Base-by-base conservation (phyloP, 1,140 invertebrate genomes). In the Chironomus tepperi region DNA sequence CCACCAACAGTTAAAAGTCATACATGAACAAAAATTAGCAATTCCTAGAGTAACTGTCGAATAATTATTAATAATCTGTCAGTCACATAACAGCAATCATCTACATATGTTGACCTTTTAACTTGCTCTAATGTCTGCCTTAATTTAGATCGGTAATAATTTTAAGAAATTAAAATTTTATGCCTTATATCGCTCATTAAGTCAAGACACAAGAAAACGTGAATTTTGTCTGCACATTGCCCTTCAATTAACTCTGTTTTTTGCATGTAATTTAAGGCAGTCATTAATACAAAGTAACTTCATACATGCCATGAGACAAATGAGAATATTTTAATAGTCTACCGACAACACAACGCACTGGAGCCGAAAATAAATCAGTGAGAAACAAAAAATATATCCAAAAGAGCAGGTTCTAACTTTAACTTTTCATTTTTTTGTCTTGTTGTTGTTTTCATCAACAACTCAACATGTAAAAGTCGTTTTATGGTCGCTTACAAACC, bases 171-270 rank as follows among this genome's bases (percentile, higher is more conserved):
- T 15, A 57, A 57, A 8, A 57, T n/a, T 57, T 57, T n/a, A 9
- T n/a, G 47, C 47, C 12, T 57, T 57, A 57, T n/a, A n/a, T 57
- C 47, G 47, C 47, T 12, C 47, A 57, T 57, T 57, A 57, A 57
- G 12, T 57, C 7, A n/a, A 57, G 47, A 57, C 47, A 57, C 47
- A 34, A 34, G 5, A 34, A 34, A 57, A 57, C 47, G 47, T 15
- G n/a, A 34, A 34, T 34, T n/a, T 34, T 34, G 43, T 15, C 1
- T 3, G 47, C 47, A 57, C 47, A 57, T 57, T 57, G 47, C 47
- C 47, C 47, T 57, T 57, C 47, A 57, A 57, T 57, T 57, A n/a
- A n/a, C 47, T 57, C n/a, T n/a, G 47, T 57, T 57, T 47, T 57
- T 57, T 57, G 47, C 47, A 57, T 57, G 47, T n/a, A 34, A 34